A percentile compares a stretch with the other conserved stretches of the same genome.
These are phyloP conservation scores for Rallus crepitans DNA, from an alignment of 2,797 vertebrate species.

Conservation along the genomic window DNA sequence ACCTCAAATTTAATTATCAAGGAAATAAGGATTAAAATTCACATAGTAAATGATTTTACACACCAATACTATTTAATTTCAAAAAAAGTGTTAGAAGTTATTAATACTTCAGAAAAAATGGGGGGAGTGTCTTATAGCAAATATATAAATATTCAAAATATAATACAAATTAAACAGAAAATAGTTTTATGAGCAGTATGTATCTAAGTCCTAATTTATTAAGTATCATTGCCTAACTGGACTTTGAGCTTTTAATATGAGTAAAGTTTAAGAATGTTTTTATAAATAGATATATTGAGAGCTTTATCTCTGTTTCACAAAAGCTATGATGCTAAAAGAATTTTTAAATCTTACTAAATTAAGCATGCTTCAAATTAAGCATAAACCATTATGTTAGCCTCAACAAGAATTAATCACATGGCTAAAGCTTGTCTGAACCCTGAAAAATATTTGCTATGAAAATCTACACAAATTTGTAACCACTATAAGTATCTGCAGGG, in stretches of 20 bases:
- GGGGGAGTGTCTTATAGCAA: rapidly evolving
- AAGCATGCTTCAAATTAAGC: not conserved
- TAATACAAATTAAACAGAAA: not conserved
- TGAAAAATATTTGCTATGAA: not conserved
- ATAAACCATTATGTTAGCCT: not conserved
- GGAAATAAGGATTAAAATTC: not conserved
- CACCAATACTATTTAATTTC: not conserved
- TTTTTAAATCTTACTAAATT: not conserved
- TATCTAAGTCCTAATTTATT: not conserved
- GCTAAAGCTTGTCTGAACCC: not conserved
- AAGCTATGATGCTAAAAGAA: not conserved
- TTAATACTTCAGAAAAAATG: not conserved
- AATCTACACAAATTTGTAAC: not conserved
- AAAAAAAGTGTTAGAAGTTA: not conserved
- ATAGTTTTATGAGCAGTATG: not conserved
- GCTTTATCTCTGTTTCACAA: not conserved
- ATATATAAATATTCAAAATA: not conserved
- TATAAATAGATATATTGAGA: not conserved
- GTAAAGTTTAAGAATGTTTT: not conserved
- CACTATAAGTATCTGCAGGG: rapidly evolving
- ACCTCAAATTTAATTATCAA: not conserved
- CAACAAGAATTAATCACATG: not conserved
- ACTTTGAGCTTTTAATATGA: not conserved
- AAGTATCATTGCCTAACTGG: not conserved
- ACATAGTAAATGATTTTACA: not conserved